Percentiles rank a stretch among this genome's conserved stretches.
Conservation (phyloP, 1,140 invertebrate genomes). For the Apolygus lucorum region DNA sequence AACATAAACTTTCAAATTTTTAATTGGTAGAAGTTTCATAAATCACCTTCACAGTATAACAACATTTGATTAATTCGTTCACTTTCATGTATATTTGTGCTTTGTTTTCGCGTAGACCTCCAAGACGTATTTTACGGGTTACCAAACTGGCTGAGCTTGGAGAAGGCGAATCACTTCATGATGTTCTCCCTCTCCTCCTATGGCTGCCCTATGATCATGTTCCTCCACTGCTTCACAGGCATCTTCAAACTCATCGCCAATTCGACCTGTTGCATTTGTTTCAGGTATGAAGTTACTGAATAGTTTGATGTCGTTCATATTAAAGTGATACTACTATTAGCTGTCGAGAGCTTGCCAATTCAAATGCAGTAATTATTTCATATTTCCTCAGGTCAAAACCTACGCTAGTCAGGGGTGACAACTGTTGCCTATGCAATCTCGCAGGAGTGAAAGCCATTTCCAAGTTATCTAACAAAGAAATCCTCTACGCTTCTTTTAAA, state of each 20-base stretch:
- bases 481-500: constrained; percentile 77
- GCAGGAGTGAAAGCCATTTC: constrained; percentile 72
- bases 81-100: too few species aligned
- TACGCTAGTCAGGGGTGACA: constrained; percentile 67
- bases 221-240: constrained; percentile 61
- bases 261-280: constrained; percentile 64
- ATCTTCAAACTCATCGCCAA: constrained; percentile 60
- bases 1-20: too few species aligned
- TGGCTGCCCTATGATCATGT: constrained; percentile 82
- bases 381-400: constrained; percentile 48
- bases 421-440: constrained; percentile 82
- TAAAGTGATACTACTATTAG: too few species aligned
- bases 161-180: constrained; percentile 64
- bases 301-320: too few species aligned
- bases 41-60: too few species aligned
- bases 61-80: too few species aligned
- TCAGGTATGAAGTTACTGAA: too few species aligned
- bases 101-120: too few species aligned
- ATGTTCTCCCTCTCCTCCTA: constrained; percentile 74
- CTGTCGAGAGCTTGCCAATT: too few species aligned
- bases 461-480: constrained; percentile 62
- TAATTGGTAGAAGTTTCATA: too few species aligned
- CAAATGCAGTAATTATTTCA: too few species aligned
- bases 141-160: constrained; percentile 70
- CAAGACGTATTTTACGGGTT: constrained; percentile 50